Evolutionary conservation across 2,797 vertebrate genomes (phyloP), one percentile per base, ranked within the genome.

Genomic region (Spea hammondii): DNA sequence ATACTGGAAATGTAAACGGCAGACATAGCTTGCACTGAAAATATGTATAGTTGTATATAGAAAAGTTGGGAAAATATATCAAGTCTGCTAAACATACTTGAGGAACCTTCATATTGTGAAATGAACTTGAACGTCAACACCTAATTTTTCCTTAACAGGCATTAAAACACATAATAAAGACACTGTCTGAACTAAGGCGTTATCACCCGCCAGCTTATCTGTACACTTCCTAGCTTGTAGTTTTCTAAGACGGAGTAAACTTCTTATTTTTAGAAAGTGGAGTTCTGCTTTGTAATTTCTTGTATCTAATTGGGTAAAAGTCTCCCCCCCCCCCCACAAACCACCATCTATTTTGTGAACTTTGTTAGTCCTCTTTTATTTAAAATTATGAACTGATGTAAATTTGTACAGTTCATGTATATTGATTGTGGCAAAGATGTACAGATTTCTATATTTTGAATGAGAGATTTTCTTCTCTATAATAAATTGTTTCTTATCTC

Each of bases 401-500:
- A 98, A 99, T 99, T 98, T 99, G 97, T 99, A 99, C 98, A 99
- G 97, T 99, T 99, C 98, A 99, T 99, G 97, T 99, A 99, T 97
- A 99, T 99, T 98, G 96, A 98, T 97, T 96, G 97, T 99, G 95
- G 94, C 95, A 96, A 99, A 98, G 96, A 98, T 99, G 97, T 99
- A 99, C 96, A 99, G 97, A 99, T 98, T 99, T 99, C 97, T 99
- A 99, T 99, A 98, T 99, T 99, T 99, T 98, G 95, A 92, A 99
- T 96, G 95, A 97, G 96, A 97, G 96, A 90, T 96, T 95, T 93
- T 97, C 95, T 78, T 96, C 95, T 97, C 96, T 98, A 96, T 98
- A 99, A 98, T 99, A 99, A 99, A 99, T 98, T 94, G 96, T 99
- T 98, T 99, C 97, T 95, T 99, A 99, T 98, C 97, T 98, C 98